phyloP scores from a whole-genome alignment of 2,888 invertebrate species.

The Pseudococcus viburni region DNA sequence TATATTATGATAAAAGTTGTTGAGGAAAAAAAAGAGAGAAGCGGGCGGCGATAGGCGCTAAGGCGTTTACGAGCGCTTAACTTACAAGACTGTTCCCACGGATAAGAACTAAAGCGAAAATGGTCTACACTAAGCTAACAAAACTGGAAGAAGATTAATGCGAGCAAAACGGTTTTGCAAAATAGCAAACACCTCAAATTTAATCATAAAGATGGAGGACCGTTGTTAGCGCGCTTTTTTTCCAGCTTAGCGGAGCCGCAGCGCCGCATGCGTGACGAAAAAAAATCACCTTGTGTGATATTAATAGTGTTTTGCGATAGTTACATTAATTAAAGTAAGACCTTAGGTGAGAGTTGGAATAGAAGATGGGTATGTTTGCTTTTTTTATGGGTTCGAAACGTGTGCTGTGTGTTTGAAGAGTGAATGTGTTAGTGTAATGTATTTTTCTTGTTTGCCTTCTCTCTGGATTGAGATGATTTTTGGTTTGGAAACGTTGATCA shows the following conservation, averaged over 20 bases:
- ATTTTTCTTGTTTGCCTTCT: no score
- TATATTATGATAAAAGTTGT: constrained; percentile 58
- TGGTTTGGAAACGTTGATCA: no score
- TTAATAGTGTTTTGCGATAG: not conserved
- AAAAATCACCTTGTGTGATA: not conserved
- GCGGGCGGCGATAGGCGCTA: constrained; percentile 12
- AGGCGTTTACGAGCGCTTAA: constrained; percentile 58
- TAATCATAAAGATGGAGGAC: constrained; percentile 58
- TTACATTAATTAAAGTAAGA: constrained; percentile 25
- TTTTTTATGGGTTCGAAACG: no score
- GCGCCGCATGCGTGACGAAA: not conserved
- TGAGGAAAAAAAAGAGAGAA: constrained; percentile 9
- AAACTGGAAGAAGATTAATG: constrained; percentile 64
- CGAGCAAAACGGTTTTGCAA: constrained; percentile 57
- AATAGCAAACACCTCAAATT: constrained; percentile 62
- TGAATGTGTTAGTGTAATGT: no score
- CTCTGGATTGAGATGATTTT: no score
- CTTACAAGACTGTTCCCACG: constrained; percentile 54
- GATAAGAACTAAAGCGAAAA: constrained; percentile 64
- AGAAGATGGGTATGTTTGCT: no score
- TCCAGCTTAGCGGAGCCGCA: not conserved
- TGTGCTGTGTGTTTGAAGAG: no score
- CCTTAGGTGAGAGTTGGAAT: not conserved
- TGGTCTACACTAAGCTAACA: constrained; percentile 63
- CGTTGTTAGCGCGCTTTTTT: constrained; percentile 30